Base-by-base conservation (phyloP, 2,113 vertebrate genomes). In the Takifugu flavidus region DNA sequence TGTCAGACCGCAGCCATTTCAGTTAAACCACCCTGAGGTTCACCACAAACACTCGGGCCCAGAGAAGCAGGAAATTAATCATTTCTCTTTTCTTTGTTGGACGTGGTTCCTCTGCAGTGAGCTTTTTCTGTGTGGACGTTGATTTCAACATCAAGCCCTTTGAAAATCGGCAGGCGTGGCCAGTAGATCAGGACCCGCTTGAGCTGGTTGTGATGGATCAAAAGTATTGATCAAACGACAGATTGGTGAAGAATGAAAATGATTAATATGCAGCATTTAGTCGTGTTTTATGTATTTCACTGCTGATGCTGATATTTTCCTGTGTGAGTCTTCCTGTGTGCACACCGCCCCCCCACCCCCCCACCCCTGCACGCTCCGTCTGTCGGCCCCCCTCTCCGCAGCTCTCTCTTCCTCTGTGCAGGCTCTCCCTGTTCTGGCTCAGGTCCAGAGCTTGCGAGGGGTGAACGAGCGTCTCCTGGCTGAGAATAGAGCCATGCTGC, bases 401-500 rank as follows among this genome's bases (percentile, higher is more conserved):
- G 81, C 50, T 84, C 51, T 86, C 43, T 87, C 62, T 66, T 71
- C 75, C 67, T 91, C 80, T 93, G 82, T 78, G 79, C 93, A 96
- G 94, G 92, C 91, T 75, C 91, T 94, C 84, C 94, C 95, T 75
- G 93, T 94, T 88, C 90, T 97, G 89, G 92, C 93, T 88, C 94
- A 94, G 90, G 90, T 94, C 85, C 93, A 93, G 83, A 88, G 92
- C 83, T 82, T 97, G 91, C 93, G 93, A 88, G 91, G 91, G 89
- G 86, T 93, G 86, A 97, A 95, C 84, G 90, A 95, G 83, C 89
- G 90, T 61, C 95, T 98, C 78, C 90, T 95, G 91, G 92, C 93
- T 70, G 95, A 96, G 87, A 98, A 97, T 88, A 94, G 93, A 91
- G 94, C 95, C 85, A 92, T 98, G 92, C 93, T 94, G 79, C 93